Evolutionary conservation across 2,888 invertebrate genomes (phyloP), one percentile per base, ranked within the genome.

Genomic region (Acronicta aceris): DNA sequence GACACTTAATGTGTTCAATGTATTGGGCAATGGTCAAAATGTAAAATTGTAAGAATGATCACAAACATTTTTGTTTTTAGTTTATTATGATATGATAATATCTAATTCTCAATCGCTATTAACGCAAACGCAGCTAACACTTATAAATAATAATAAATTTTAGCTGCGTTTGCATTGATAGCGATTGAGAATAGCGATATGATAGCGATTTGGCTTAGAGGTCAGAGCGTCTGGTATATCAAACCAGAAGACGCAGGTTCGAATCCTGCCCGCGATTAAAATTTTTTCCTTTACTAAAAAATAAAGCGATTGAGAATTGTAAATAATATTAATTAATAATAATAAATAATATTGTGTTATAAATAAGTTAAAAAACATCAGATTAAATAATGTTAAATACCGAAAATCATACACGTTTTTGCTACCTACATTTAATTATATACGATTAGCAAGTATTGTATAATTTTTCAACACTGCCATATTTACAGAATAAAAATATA

Each of bases 1-100:
- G 54, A 48, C 41, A 55, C 30, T 55, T 47, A 41, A 27, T 25
- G 12, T 38, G 47, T 51, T 36, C 38, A 50, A 70, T 47, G 36
- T 70, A 50, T 71, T 59, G 48, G 51, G 30, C 43, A 58, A 54
- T 68, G 48, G 38, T 64, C n/a, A 38, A 52, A 55, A 71, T 57
- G 43, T 57, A 49, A 59, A 57, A 57, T 64, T 60, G 55, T 51
- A 64, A 12, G 58, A 50, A 57, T 59, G 51, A 53, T 41, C 1
- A 1, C 52, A 60, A 33, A 66, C 58, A 53, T 59, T 50, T 21
- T 36, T 59, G 64, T 67, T 59, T 53, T 49, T 49, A 43, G 1
- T 36, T 36, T 36, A 30, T 27, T 27, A 27, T 43, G 40, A 50
- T 58, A 41, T n/a, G n/a, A n/a, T n/a, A n/a, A n/a, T n/a, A n/a